These are phyloP conservation scores for Agrilus biguttatus DNA, from an alignment of 2,888 invertebrate genomes.

Conservation along the genomic window DNA sequence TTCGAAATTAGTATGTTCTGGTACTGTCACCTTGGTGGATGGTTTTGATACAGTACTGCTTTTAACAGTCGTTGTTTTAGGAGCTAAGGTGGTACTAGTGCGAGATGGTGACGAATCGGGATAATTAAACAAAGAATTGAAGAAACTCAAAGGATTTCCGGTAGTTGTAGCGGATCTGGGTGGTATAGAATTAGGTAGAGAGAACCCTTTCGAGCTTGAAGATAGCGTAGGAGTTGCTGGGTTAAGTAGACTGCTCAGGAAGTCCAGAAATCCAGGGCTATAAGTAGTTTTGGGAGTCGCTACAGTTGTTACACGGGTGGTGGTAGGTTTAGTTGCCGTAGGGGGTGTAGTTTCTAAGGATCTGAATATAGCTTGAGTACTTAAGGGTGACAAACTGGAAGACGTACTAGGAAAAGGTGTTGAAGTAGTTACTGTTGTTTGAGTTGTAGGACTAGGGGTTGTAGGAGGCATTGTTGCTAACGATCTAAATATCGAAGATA, in stretches of 20 bases:
- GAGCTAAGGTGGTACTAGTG: conserved; percentile 6
- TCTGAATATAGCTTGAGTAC: conserved; percentile 7
- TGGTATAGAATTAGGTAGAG: neutral
- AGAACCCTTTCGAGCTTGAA: neutral
- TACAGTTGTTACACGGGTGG: conserved; percentile 1
- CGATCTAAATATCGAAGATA: conserved; percentile 1
- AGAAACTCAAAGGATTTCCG: too few species aligned
- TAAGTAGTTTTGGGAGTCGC: conserved; percentile 4
- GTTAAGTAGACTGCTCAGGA: too few species aligned
- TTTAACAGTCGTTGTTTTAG: conserved; percentile 31
- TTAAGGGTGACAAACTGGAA: conserved; percentile 30
- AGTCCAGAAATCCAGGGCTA: neutral
- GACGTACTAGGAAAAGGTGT: conserved; percentile 25
- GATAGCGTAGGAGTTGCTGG: neutral
- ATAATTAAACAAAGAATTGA: too few species aligned
- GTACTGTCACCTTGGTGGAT: conserved; percentile 31
- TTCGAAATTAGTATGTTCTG: conserved; percentile 21
- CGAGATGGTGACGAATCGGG: neutral
- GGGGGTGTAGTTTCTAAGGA: conserved; percentile 7
- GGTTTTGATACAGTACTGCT: conserved; percentile 14
- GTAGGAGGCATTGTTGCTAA: conserved; percentile 4
- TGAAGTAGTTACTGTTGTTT: conserved; percentile 3
- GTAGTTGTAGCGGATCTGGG: neutral
- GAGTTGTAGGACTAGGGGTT: conserved; percentile 5
- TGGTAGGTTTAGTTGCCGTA: conserved; percentile 5